Conservation (phyloP, 2,888 invertebrate genomes). For the Minunthozetes semirufus region DNA sequence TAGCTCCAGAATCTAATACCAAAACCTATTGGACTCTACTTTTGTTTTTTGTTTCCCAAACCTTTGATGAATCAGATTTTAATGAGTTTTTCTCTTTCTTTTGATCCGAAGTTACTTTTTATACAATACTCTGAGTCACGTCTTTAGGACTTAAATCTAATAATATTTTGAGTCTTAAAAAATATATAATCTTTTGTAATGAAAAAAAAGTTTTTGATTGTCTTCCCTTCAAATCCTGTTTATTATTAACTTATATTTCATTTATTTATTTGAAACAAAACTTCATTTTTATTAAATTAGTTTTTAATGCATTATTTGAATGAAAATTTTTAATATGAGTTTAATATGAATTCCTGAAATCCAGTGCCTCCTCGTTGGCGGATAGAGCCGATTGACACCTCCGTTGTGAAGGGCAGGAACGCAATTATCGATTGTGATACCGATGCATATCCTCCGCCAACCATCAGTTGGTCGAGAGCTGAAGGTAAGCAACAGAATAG, state of each 20-base stretch:
- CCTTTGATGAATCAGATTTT: constrained; percentile 5
- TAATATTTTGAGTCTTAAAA: neutral
- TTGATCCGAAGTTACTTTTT: neutral
- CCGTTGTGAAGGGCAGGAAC: constrained; percentile 43
- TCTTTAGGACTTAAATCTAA: neutral
- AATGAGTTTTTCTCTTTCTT: constrained; percentile 2
- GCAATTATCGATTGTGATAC: constrained; percentile 43
- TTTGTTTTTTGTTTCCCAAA: neutral
- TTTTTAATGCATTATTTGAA: neutral
- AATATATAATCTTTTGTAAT: neutral
- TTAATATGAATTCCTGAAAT: constrained; percentile 1
- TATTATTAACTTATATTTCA: neutral
- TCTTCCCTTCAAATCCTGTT: neutral
- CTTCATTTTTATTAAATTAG: neutral
- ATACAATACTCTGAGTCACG: neutral
- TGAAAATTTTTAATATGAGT: neutral
- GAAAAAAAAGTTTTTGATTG: neutral
- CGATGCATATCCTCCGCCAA: constrained; percentile 42
- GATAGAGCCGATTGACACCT: constrained; percentile 44
- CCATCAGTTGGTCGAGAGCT: constrained; percentile 42
- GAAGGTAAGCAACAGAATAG: constrained; percentile 20
- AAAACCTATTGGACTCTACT: neutral
- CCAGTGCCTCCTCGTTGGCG: constrained; percentile 45
- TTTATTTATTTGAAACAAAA: neutral
- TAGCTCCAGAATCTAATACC: too few species aligned